Conservation (phyloP, 2,113 vertebrate species). For the Passer domesticus region DNA sequence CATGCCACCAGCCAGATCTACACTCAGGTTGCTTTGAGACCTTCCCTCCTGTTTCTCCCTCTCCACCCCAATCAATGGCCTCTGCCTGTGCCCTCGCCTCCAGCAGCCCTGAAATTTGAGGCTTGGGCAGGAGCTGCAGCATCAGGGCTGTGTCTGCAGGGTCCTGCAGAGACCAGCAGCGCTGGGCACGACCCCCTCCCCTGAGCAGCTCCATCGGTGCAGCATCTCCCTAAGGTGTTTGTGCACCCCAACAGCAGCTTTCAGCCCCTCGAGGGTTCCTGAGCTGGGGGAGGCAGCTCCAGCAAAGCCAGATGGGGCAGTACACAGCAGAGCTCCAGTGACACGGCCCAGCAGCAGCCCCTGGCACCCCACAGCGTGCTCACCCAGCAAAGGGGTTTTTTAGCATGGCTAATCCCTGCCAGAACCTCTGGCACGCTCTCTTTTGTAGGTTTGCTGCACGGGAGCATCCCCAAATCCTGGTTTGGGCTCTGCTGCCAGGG, state of each 20-base stretch:
- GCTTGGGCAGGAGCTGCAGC: not conserved
- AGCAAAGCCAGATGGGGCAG: not conserved
- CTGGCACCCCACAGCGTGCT: not conserved
- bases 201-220: fast-evolving
- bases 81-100: not conserved
- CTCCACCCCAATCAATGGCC: not conserved
- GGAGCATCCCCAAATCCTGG: not conserved
- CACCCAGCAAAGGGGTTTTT: not conserved
- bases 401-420: not conserved
- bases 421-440: not conserved
- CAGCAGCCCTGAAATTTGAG: not conserved
- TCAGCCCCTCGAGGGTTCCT: not conserved
- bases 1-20: not conserved
- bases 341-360: not conserved
- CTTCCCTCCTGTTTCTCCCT: not conserved
- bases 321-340: fast-evolving
- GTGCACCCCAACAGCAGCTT: not conserved
- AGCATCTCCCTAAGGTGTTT: fast-evolving
- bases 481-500: not conserved
- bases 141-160: fast-evolving
- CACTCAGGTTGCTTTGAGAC: not conserved
- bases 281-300: not conserved
- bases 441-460: not conserved
- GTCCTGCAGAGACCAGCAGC: not conserved
- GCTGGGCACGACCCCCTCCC: fast-evolving